These are phyloP conservation scores for Polymixis lichenea DNA, from an alignment of 2,888 invertebrate species.

Conservation along the genomic window DNA sequence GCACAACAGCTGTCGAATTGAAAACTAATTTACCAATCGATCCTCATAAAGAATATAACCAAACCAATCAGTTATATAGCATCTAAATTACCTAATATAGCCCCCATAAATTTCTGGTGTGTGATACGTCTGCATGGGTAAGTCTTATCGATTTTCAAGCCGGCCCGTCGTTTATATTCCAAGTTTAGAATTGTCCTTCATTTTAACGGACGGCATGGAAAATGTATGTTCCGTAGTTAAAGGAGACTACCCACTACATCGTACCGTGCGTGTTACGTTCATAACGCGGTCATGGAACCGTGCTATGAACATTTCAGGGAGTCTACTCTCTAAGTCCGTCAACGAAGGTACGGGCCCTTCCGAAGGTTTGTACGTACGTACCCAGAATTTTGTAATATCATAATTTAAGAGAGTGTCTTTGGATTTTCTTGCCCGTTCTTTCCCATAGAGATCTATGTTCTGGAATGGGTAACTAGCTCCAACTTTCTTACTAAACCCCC, in stretches of 20 bases:
- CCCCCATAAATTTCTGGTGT: slow-evolving; percentile 12
- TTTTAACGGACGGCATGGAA: slow-evolving; percentile 54
- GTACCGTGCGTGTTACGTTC: background rate
- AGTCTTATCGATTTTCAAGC: slow-evolving; percentile 68
- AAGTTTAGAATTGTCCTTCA: slow-evolving; percentile 72
- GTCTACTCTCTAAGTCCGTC: background rate
- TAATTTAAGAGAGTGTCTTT: too few species aligned
- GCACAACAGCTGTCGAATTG: background rate
- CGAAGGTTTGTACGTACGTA: background rate
- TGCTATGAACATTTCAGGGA: background rate
- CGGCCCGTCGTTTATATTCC: slow-evolving; percentile 60
- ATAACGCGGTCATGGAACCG: background rate
- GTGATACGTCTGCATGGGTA: slow-evolving; percentile 61
- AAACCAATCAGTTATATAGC: slow-evolving; percentile 19
- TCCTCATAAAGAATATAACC: background rate
- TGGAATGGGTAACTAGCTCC: too few species aligned
- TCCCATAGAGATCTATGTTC: too few species aligned
- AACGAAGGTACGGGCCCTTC: background rate
- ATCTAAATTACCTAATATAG: slow-evolving; percentile 28
- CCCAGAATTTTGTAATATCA: too few species aligned
- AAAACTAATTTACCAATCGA: slow-evolving; percentile 12
- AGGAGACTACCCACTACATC: background rate
- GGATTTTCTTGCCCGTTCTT: too few species aligned
- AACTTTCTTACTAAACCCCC: too few species aligned
- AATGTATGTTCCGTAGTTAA: slow-evolving; percentile 22